Conservation (phyloP, 2,888 invertebrate genomes). For the Dichetophora obliterata region DNA sequence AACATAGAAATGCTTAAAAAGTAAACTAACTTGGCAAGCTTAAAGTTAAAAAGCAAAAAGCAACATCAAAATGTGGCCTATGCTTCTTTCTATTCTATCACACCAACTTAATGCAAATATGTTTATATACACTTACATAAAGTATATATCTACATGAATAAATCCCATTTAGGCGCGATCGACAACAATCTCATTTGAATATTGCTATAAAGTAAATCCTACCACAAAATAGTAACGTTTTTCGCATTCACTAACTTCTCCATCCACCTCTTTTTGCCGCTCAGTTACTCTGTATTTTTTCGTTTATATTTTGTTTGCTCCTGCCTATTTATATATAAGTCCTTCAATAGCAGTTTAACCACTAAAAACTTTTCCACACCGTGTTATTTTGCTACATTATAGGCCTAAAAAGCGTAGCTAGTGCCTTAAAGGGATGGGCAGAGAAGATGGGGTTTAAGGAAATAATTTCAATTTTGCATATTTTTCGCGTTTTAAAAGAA, state of each 20-base stretch:
- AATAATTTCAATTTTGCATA: constrained; percentile 21
- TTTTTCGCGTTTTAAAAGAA: constrained; percentile 23
- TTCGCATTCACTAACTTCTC: neutral
- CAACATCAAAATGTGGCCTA: no score
- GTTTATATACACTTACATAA: no score
- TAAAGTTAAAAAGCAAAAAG: no score
- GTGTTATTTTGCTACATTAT: neutral
- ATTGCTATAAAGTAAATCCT: constrained; percentile 66
- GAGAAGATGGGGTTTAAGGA: neutral
- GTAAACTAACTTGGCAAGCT: no score
- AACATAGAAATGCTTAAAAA: no score
- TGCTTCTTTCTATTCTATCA: no score
- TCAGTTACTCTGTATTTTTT: neutral
- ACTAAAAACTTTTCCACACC: neutral
- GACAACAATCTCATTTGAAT: constrained; percentile 65
- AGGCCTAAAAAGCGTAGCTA: neutral
- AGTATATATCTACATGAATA: constrained; percentile 30
- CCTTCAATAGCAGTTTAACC: constrained; percentile 20
- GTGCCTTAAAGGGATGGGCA: neutral
- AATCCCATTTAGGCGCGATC: constrained; percentile 61
- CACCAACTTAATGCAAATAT: no score
- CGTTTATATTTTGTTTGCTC: neutral
- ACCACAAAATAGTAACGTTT: constrained; percentile 41
- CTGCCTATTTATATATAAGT: constrained; percentile 10
- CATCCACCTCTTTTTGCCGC: neutral